Percentiles rank a stretch among this genome's conserved stretches.
Evolutionary conservation across 2,113 vertebrate genomes (phyloP).

Genomic region (Gambusia holbrooki): DNA sequence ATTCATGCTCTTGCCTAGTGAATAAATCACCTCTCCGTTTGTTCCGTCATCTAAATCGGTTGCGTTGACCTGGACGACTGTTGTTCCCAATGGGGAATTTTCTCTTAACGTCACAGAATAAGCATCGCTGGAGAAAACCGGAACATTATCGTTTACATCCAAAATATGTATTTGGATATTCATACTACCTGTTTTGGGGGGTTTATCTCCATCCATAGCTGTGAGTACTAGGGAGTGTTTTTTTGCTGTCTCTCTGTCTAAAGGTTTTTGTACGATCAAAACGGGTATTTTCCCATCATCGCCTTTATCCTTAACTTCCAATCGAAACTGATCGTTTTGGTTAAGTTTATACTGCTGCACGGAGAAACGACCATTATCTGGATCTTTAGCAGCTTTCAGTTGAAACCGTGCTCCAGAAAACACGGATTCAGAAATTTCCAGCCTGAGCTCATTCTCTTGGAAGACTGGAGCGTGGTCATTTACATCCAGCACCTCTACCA

Average conservation of each 20-base stretch:
- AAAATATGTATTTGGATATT: constrained; percentile 68
- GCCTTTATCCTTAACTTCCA: constrained; percentile 57
- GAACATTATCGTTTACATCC: constrained; percentile 75
- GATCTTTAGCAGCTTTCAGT: constrained; percentile 61
- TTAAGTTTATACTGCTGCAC: constrained; percentile 73
- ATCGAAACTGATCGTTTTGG: constrained; percentile 64
- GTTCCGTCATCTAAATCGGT: constrained; percentile 70
- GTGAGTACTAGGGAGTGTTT: constrained; percentile 50
- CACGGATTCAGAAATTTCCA: constrained; percentile 69
- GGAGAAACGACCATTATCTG: constrained; percentile 55
- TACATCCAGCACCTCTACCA: constrained; percentile 70
- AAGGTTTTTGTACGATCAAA: constrained; percentile 60
- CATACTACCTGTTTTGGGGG: constrained; percentile 58
- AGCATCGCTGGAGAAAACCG: constrained; percentile 58
- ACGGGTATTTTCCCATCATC: constrained; percentile 65
- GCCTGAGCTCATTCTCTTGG: constrained; percentile 19
- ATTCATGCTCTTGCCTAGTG: constrained; percentile 59
- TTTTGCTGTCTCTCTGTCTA: constrained; percentile 57
- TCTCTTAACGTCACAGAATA: constrained; percentile 39
- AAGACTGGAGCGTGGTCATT: constrained; percentile 78
- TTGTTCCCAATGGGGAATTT: constrained; percentile 54
- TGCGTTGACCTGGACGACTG: constrained; percentile 70
- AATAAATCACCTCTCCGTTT: constrained; percentile 68
- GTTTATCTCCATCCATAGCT: constrained; percentile 68
- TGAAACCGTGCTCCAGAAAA: constrained; percentile 55